phyloP scores from a whole-genome alignment of 2,797 vertebrate genomes.

The Todus mexicanus region DNA sequence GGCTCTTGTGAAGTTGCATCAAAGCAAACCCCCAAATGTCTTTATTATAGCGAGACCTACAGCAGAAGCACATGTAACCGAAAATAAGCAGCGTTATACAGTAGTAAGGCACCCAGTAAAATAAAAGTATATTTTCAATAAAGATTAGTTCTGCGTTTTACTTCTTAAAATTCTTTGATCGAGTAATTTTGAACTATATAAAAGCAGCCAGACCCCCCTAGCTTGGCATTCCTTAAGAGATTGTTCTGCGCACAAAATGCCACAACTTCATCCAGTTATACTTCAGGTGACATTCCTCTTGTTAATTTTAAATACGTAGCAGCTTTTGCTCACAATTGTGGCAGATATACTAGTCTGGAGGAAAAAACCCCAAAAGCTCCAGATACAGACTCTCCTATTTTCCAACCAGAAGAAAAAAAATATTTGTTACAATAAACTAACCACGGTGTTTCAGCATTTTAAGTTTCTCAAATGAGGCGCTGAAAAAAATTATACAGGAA shows the following conservation, averaged over 20 bases:
- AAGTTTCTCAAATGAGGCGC: background rate
- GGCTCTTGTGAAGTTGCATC: conserved; percentile 48
- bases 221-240: background rate
- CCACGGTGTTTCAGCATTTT: background rate
- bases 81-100: conserved; percentile 12
- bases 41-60: conserved; percentile 15
- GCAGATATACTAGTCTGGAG: background rate
- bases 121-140: conserved; percentile 58
- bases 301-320: background rate
- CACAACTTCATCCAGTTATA: background rate
- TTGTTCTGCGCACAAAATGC: background rate
- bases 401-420: background rate
- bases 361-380: background rate
- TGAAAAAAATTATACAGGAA: background rate
- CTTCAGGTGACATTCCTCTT: background rate
- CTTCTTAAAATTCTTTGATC: conserved; percentile 55
- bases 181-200: conserved; percentile 57
- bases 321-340: background rate
- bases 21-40: conserved; percentile 48
- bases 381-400: background rate
- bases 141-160: conserved; percentile 51
- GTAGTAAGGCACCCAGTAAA: conserved; percentile 67
- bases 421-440: background rate
- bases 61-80: conserved; percentile 34
- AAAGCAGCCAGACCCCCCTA: conserved; percentile 44